Conservation (phyloP, 1,140 invertebrate genomes). For the Cotesia vestalis region DNA sequence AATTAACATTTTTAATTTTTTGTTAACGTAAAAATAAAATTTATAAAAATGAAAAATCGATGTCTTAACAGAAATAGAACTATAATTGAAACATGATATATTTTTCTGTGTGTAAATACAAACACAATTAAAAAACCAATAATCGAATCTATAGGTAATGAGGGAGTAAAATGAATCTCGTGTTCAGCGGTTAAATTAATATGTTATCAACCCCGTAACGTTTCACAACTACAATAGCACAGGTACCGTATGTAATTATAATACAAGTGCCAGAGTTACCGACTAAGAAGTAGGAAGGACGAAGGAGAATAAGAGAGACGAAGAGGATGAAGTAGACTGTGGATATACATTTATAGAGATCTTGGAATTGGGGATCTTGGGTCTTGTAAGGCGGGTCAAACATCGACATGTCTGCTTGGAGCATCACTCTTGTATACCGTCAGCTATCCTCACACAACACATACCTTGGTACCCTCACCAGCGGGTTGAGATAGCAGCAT, state of each 20-base stretch:
- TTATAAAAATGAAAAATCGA: too few relatives aligned
- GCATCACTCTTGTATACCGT: slow-evolving; percentile 8
- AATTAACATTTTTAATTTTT: too few relatives aligned
- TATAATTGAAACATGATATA: too few relatives aligned
- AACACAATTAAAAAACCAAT: too few relatives aligned
- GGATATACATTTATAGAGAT: too few relatives aligned
- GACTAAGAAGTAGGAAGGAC: background rate
- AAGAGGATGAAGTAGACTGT: slow-evolving; percentile 19
- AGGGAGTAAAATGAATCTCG: too few relatives aligned
- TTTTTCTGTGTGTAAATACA: too few relatives aligned
- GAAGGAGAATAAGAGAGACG: too few relatives aligned
- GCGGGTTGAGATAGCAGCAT: slow-evolving; percentile 22
- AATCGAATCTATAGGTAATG: too few relatives aligned
- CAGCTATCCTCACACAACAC: slow-evolving; percentile 46
- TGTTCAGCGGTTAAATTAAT: too few relatives aligned
- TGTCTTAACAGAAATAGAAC: too few relatives aligned
- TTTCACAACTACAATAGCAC: slow-evolving; percentile 16
- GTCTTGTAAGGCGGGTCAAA: slow-evolving; percentile 59
- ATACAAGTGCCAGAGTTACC: slow-evolving; percentile 56
- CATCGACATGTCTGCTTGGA: slow-evolving; percentile 44
- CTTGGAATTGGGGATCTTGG: slow-evolving; percentile 39
- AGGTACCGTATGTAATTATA: slow-evolving; percentile 35
- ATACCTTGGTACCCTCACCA: background rate
- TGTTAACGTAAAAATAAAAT: too few relatives aligned
- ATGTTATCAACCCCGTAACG: slow-evolving; percentile 55